Percentiles rank a stretch among this genome's conserved stretches.
phyloP scores from a whole-genome alignment of 2,113 vertebrate genomes.

The Xiphophorus couchianus region DNA sequence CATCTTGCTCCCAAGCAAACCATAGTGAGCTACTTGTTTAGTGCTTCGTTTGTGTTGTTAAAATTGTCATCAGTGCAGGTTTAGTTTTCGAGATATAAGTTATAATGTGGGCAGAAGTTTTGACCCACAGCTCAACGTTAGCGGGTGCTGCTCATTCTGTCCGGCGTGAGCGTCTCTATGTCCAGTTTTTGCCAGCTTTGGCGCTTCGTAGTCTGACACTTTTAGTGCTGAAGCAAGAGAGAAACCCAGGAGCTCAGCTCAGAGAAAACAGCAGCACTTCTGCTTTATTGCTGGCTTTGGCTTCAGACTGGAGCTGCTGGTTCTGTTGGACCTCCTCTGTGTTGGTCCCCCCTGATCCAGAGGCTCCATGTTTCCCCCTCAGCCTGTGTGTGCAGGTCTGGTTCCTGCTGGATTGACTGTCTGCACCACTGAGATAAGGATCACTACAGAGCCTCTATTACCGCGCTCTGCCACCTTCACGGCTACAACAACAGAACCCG shows the following conservation, averaged over 20 bases:
- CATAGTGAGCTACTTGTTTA: too few species aligned
- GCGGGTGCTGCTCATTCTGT: too few species aligned
- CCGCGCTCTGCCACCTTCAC: constrained; percentile 76
- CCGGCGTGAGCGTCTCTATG: too few species aligned
- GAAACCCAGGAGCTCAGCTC: constrained; percentile 10
- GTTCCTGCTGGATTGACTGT: constrained; percentile 31
- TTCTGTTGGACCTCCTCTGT: constrained; percentile 4
- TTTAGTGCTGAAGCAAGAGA: constrained; percentile 65
- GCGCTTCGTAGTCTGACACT: constrained; percentile 66
- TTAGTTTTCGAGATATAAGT: too few species aligned
- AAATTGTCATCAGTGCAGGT: too few species aligned
- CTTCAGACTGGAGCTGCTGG: constrained; percentile 41
- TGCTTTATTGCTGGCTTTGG: constrained; percentile 33
- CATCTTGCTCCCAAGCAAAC: too few species aligned
- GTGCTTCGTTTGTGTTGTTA: too few species aligned
- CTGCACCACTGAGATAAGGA: constrained; percentile 58
- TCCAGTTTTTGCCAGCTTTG: too few species aligned
- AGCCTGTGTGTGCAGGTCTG: constrained; percentile 15
- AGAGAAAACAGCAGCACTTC: constrained; percentile 19
- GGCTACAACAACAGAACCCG: constrained; percentile 76
- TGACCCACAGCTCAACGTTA: too few species aligned
- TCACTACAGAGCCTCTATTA: constrained; percentile 75
- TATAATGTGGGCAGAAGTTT: too few species aligned
- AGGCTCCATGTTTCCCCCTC: background rate
- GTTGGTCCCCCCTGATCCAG: constrained; percentile 4